Conservation (phyloP, 2,113 vertebrate species). For the Fukomys damarensis region DNA sequence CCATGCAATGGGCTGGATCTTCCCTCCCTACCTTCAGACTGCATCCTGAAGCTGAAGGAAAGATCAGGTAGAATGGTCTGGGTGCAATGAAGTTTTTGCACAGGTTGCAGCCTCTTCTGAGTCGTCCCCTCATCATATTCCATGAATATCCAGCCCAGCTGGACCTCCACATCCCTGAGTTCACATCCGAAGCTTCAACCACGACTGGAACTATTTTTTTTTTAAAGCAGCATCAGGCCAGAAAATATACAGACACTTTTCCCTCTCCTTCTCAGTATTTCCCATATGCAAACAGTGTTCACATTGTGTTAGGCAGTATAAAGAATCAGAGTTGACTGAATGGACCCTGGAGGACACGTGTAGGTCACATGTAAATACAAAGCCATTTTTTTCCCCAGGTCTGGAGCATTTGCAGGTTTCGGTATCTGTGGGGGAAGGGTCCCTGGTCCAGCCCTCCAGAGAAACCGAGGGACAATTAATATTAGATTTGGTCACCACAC, state of each 20-base stretch:
- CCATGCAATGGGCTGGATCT: background rate
- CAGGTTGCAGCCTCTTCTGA: fast-evolving
- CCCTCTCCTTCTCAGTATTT: no score
- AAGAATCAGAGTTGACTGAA: background rate
- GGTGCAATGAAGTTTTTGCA: background rate
- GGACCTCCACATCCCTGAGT: fast-evolving
- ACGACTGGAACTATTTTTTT: background rate
- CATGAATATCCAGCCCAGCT: background rate
- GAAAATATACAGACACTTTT: background rate
- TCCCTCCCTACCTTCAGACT: background rate
- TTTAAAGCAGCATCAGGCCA: background rate
- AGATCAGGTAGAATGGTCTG: background rate
- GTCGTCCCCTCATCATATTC: background rate
- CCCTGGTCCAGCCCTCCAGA: no score
- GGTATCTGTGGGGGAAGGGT: no score
- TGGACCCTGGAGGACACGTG: background rate
- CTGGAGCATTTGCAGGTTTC: background rate
- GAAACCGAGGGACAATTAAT: background rate
- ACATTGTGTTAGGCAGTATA: background rate
- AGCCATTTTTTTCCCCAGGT: background rate
- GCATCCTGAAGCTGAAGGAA: background rate
- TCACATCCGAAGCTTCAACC: no score
- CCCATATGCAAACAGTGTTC: background rate
- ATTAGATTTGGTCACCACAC: background rate
- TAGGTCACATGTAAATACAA: background rate